These are phyloP conservation scores for Cossypha dichroa DNA, from an alignment of 2,797 vertebrate species.

Conservation along the genomic window DNA sequence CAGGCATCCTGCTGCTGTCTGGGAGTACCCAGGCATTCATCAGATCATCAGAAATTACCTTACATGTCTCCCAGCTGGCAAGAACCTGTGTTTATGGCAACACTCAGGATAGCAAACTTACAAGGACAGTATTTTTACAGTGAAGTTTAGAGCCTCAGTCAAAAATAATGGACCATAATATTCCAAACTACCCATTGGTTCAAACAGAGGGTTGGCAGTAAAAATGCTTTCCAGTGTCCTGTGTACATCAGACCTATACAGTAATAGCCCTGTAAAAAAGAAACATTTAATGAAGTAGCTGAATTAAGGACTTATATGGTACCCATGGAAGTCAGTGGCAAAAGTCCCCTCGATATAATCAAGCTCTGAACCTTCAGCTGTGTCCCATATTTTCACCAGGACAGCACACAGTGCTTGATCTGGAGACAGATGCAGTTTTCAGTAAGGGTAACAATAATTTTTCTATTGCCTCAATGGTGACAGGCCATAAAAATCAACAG, in stretches of 20 bases:
- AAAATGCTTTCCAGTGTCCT: neutral
- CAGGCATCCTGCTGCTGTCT: neutral
- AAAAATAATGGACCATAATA: conserved; percentile 51
- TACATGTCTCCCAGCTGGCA: neutral
- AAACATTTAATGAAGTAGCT: conserved; percentile 5
- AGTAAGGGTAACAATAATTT: neutral
- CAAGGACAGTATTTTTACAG: conserved; percentile 26
- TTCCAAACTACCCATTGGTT: conserved; percentile 1
- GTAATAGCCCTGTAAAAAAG: neutral
- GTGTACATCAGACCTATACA: neutral
- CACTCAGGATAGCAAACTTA: neutral
- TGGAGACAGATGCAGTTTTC: neutral
- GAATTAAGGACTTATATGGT: neutral
- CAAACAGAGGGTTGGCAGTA: neutral
- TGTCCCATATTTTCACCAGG: neutral
- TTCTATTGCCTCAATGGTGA: neutral
- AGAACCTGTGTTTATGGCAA: neutral
- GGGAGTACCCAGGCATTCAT: neutral
- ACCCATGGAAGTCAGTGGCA: neutral
- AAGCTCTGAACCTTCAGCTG: neutral
- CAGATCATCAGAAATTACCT: neutral
- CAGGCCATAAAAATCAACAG: neutral
- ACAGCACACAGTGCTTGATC: neutral
- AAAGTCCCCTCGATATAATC: rapidly evolving
- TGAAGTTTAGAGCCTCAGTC: conserved; percentile 34